Evolutionary conservation across 2,113 vertebrate species (phyloP).

Genomic region (Eonycteris spelaea): DNA sequence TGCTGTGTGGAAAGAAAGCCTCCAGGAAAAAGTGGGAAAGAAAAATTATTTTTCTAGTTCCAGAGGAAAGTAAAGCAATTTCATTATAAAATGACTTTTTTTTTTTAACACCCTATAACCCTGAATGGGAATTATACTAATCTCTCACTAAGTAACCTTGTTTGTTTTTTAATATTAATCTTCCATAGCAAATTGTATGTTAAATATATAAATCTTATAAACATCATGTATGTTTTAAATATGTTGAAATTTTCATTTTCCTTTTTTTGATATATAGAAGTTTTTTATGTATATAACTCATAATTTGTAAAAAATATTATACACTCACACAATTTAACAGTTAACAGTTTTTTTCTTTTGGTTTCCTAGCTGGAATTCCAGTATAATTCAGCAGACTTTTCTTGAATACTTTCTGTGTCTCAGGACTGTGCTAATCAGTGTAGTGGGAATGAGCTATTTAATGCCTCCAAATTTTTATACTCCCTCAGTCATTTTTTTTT

Average conservation of each 20-base stretch:
- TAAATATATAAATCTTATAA: not conserved
- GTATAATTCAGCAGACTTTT: not conserved
- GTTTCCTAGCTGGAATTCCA: not conserved
- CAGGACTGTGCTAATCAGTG: not conserved
- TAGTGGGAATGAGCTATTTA: not conserved
- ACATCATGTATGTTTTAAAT: not conserved
- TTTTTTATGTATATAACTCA: not conserved
- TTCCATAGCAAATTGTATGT: not conserved
- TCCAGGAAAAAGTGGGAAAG: not conserved
- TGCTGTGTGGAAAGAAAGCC: not conserved
- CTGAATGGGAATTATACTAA: not conserved
- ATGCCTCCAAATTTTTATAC: not conserved
- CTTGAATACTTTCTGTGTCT: not conserved
- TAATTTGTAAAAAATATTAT: not conserved
- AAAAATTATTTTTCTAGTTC: not conserved
- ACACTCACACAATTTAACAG: not conserved
- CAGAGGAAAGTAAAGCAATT: not conserved
- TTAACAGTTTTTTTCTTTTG: not conserved
- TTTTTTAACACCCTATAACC: not conserved
- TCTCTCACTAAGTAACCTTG: not conserved
- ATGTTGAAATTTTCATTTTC: constrained; percentile 16
- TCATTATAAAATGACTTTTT: not conserved
- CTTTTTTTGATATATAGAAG: not conserved
- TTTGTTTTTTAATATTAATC: constrained; percentile 27
- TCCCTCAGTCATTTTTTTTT: constrained; percentile 13